Base-by-base conservation (phyloP, 2,888 invertebrate species). In the Apotomis betuletana region DNA sequence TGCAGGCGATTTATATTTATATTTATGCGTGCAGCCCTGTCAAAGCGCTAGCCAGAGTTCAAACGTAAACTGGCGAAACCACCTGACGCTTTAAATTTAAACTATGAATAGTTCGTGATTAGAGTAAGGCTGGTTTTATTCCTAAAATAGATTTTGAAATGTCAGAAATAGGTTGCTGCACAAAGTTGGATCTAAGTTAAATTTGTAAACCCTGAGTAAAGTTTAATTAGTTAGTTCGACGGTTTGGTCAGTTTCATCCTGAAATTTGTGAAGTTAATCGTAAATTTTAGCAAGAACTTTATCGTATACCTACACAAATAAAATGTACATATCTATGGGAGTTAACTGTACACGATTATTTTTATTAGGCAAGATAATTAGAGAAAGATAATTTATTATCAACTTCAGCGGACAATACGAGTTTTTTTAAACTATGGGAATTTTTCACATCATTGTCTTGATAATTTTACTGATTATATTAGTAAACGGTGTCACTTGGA, bases 1-100 rank as follows among this genome's bases (percentile, higher is more conserved):
- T 67, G 67, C 67, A 68, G 59, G 63, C 67, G 63, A 72, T 68
- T 63, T 72, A 63, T 68, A 72, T 68, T 63, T 72, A 63, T 68
- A 67, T 68, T 61, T 52, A 64, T 59, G 58, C 49, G 38, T 58
- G 61, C 58, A 58, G 52, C 58, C 36, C 61, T 67, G 70, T 65
- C 65, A 70, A 65, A 70, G 60, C 52, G 55, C 27, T 49, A 62
- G 61, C 62, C 6, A 10, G 63, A 68, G 63, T 63, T 68, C 72
- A 38, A 68, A 62, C 67, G 60, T 9, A 46, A 63, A 62, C 61
- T 58, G 49, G 62, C 67, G 52, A 62, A 67, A 67, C 71, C 15
- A 51, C 61, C 67, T 58, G 51, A 67, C 61, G 62, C 27, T 60
- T 52, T 52, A 63, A 54, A 60, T 65, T 70, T 60, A 70, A 70